A percentile compares a stretch with the other conserved stretches of the same genome.
Evolutionary conservation across 2,797 vertebrate genomes (phyloP).

Genomic region (Cetoscarus ocellatus): DNA sequence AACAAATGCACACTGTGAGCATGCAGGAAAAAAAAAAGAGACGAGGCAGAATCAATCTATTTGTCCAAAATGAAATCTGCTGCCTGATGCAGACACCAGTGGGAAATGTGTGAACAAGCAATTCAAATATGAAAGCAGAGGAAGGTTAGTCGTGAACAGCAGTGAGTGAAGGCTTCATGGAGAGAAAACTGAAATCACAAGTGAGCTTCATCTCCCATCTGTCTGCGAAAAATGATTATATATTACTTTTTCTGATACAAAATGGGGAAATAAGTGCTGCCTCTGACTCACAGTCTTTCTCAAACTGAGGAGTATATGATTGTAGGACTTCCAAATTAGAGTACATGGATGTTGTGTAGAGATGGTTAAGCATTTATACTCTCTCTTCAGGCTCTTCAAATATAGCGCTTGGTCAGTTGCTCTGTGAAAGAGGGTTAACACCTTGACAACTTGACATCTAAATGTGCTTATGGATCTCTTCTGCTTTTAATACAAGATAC

Average conservation of each 20-base stretch:
- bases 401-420: no score
- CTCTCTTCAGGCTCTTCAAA: no score
- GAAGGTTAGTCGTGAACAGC: neutral
- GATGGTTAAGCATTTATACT: no score
- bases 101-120: slow-evolving; percentile 1
- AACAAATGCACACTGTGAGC: slow-evolving; percentile 21
- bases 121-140: slow-evolving; percentile 2
- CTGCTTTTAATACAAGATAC: no score
- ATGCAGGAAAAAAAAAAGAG: slow-evolving; percentile 3
- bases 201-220: neutral
- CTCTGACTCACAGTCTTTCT: neutral
- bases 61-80: slow-evolving; percentile 29
- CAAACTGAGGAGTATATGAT: no score
- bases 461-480: no score
- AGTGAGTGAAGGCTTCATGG: slow-evolving; percentile 8
- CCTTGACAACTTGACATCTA: no score
- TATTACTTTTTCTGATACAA: neutral
- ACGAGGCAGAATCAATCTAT: slow-evolving; percentile 6
- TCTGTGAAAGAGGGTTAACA: no score
- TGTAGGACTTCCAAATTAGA: no score
- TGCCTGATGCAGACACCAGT: neutral
- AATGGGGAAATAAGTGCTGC: neutral
- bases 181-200: slow-evolving; percentile 2
- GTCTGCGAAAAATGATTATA: neutral
- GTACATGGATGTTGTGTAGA: no score